phyloP scores from a whole-genome alignment of 2,888 invertebrate species.

The Cosmorhoe ocellata region DNA sequence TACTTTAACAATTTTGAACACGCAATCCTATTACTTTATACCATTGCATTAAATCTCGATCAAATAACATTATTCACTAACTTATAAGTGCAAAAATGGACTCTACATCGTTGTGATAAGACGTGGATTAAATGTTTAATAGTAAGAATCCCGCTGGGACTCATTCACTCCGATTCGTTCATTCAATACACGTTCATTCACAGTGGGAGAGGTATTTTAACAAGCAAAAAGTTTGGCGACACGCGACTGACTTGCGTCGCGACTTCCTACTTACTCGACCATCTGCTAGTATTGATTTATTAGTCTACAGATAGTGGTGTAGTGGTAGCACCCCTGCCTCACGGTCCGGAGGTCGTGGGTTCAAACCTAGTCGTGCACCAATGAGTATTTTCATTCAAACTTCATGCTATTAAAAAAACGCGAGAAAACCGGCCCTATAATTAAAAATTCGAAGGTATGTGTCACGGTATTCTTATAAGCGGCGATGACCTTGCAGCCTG shows the following conservation, averaged over 20 bases:
- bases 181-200: conserved; percentile 51
- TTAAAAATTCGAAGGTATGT: too few relatives aligned
- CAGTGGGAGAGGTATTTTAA: conserved; percentile 59
- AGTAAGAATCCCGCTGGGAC: conserved; percentile 28
- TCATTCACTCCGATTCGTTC: conserved; percentile 45
- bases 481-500: too few relatives aligned
- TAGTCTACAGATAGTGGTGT: neutral
- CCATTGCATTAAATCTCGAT: neutral
- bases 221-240: conserved; percentile 60
- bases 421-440: too few relatives aligned
- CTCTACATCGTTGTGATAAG: conserved; percentile 3
- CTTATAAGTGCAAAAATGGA: neutral
- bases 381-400: too few relatives aligned
- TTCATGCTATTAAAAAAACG: too few relatives aligned
- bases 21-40: conserved; percentile 2
- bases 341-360: too few relatives aligned
- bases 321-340: too few relatives aligned
- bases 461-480: too few relatives aligned
- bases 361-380: too few relatives aligned
- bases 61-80: neutral
- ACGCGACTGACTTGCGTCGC: conserved; percentile 43
- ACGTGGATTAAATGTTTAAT: neutral
- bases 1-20: neutral
- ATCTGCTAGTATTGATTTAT: conserved; percentile 8
- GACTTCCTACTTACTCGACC: conserved; percentile 11